phyloP scores from a whole-genome alignment of 2,113 vertebrate species.

The Takifugu flavidus region DNA sequence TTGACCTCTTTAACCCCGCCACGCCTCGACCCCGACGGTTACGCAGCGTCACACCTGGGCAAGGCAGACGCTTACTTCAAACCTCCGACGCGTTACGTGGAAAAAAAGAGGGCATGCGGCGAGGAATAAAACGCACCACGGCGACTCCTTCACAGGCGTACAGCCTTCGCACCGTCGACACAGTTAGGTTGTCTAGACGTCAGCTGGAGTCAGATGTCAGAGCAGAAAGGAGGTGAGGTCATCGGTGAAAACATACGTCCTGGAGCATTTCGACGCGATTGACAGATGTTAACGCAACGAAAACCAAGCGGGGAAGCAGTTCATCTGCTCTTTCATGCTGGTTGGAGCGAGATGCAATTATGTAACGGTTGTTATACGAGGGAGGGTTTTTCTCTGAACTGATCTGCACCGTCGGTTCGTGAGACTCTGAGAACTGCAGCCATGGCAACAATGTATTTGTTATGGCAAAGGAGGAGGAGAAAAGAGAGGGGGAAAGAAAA shows the following conservation, averaged over 20 bases:
- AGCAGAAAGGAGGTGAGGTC: conserved; percentile 47
- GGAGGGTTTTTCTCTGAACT: conserved; percentile 47
- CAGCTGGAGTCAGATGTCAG: conserved; percentile 46
- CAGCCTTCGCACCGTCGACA: conserved; percentile 17
- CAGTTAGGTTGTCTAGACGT: conserved; percentile 25
- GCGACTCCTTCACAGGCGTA: neutral
- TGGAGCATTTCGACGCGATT: neutral
- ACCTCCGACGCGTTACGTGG: neutral
- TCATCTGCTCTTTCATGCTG: neutral
- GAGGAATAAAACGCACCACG: neutral
- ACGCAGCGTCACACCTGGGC: conserved; percentile 14
- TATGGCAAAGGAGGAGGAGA: conserved; percentile 30
- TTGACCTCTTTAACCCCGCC: conserved; percentile 48
- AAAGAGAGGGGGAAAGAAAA: conserved; percentile 9
- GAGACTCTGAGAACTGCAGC: conserved; percentile 31
- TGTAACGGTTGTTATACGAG: conserved; percentile 27
- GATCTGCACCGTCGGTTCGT: conserved; percentile 26
- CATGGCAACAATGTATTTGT: conserved; percentile 57
- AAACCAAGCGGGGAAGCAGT: neutral
- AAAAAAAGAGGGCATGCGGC: neutral
- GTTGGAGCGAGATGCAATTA: conserved; percentile 11
- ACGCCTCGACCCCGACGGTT: conserved; percentile 46
- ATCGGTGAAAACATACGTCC: conserved; percentile 34
- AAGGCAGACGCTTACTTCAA: conserved; percentile 1
- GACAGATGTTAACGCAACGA: neutral